A percentile compares a stretch with the other conserved stretches of the same genome.
These are phyloP conservation scores for Furcula furcula DNA, from an alignment of 2,888 invertebrate species.

Conservation along the genomic window DNA sequence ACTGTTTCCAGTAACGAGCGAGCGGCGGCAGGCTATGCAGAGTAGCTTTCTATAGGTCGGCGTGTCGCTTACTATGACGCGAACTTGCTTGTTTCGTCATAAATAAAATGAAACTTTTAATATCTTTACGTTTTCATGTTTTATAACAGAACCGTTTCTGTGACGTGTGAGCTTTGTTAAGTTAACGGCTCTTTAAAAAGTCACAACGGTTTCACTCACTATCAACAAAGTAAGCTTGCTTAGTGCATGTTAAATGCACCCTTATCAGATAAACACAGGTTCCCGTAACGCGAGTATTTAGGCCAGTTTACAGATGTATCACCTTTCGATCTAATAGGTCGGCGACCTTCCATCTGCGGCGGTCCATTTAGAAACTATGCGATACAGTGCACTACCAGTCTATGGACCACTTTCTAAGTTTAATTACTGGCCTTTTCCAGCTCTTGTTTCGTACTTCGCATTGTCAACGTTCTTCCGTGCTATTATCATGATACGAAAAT, in stretches of 20 bases:
- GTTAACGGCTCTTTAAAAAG: no score
- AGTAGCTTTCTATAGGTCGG: no score
- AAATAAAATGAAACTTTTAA: no score
- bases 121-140: no score
- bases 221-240: constrained; percentile 7
- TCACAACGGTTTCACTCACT: no score
- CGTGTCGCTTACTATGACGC: no score
- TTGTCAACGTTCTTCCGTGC: constrained; percentile 65
- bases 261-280: constrained; percentile 22
- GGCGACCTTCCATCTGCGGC: constrained; percentile 43
- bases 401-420: constrained; percentile 66
- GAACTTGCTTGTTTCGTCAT: no score
- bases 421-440: constrained; percentile 64
- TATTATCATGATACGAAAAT: constrained; percentile 54
- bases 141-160: no score
- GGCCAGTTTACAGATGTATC: constrained; percentile 24
- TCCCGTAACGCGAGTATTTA: constrained; percentile 18
- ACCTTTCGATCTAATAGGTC: constrained; percentile 32
- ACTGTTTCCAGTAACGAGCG: no score
- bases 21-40: no score
- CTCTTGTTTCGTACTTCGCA: constrained; percentile 53
- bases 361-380: constrained; percentile 61
- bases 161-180: no score
- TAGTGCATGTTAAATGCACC: constrained; percentile 6
- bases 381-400: constrained; percentile 53